Evolutionary conservation across 2,113 vertebrate genomes (phyloP).

Genomic region (Oceanodroma tethys): DNA sequence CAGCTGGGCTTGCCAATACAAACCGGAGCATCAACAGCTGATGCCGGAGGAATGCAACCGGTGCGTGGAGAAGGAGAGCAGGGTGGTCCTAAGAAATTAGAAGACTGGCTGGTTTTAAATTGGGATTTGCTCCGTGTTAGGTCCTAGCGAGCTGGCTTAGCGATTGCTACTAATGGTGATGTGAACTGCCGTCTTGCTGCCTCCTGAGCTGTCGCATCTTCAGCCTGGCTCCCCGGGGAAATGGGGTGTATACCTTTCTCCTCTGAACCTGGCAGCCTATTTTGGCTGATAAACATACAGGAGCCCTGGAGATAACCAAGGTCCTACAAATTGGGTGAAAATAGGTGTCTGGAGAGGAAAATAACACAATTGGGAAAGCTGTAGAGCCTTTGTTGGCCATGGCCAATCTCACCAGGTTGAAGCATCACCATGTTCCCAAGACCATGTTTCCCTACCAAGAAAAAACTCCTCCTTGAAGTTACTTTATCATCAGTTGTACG

Average conservation of each 20-base stretch:
- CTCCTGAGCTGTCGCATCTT: not conserved
- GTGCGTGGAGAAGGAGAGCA: not conserved
- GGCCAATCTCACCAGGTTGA: not conserved
- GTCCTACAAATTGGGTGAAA: not conserved
- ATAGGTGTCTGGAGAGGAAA: not conserved
- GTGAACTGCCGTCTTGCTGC: not conserved
- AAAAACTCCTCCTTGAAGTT: not conserved
- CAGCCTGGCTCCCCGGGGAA: not conserved
- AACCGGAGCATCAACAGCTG: not conserved
- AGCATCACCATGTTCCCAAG: not conserved
- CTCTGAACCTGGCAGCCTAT: not conserved
- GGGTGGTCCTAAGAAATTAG: not conserved
- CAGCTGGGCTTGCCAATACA: not conserved
- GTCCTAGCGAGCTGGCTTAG: not conserved
- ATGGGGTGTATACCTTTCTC: not conserved
- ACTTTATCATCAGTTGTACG: rapidly evolving
- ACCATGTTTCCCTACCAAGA: rapidly evolving
- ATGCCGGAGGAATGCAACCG: not conserved
- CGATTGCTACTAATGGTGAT: not conserved
- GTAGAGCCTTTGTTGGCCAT: not conserved
- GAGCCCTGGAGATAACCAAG: not conserved
- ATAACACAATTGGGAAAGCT: not conserved
- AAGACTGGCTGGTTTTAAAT: not conserved
- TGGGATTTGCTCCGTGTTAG: not conserved
- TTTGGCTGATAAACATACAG: not conserved